A percentile compares a stretch with the other conserved stretches of the same genome.
phyloP scores from a whole-genome alignment of 2,888 invertebrate genomes.

The Acleris holmiana region DNA sequence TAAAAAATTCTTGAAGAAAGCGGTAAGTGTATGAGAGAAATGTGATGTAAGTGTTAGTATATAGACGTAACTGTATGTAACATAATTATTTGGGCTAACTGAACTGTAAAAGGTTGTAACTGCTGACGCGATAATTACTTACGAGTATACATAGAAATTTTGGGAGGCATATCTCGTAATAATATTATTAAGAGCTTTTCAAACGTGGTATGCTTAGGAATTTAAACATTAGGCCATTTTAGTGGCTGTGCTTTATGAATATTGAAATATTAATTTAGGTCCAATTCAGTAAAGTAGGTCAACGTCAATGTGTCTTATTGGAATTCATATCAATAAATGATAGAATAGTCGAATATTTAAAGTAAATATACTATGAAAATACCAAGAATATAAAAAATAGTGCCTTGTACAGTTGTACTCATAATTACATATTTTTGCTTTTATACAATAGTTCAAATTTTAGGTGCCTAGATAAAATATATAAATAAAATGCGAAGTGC shows the following conservation, averaged over 20 bases:
- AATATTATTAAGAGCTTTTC: not conserved
- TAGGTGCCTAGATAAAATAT: not conserved
- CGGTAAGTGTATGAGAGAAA: conserved; percentile 43
- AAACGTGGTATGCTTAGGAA: not conserved
- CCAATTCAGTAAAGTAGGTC: too few relatives aligned
- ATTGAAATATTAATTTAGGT: too few relatives aligned
- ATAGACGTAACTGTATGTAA: conserved; percentile 32
- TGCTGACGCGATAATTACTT: conserved; percentile 20
- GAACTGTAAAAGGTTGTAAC: conserved; percentile 12
- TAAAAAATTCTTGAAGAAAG: conserved; percentile 12
- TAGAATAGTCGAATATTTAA: not conserved
- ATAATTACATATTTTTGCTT: conserved; percentile 14
- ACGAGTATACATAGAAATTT: conserved; percentile 1
- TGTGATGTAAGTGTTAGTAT: conserved; percentile 35
- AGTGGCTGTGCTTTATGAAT: too few relatives aligned
- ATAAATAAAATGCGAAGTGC: conserved; percentile 52
- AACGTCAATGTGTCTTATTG: too few relatives aligned
- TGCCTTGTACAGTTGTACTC: not conserved
- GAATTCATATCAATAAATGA: too few relatives aligned
- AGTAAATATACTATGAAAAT: not conserved
- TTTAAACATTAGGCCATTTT: not conserved
- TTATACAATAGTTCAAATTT: not conserved
- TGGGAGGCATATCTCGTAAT: conserved; percentile 14
- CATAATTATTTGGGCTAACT: conserved; percentile 29
- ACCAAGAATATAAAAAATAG: not conserved